A percentile compares a stretch with the other conserved stretches of the same genome.
Evolutionary conservation across 2,888 invertebrate genomes (phyloP).

Genomic region (Sesia apiformis): DNA sequence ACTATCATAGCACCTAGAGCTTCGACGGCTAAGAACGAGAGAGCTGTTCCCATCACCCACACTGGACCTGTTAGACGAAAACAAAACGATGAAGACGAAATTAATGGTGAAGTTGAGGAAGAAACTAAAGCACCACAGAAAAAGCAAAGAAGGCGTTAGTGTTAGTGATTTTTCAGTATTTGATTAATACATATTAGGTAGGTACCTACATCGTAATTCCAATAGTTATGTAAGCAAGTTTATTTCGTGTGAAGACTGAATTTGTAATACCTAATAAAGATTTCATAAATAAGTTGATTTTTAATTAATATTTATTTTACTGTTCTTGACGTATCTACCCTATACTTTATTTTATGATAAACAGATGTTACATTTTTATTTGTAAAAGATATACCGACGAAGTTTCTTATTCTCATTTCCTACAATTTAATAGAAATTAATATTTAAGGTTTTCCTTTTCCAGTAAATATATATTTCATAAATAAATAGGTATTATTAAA

Average conservation of each 20-base stretch:
- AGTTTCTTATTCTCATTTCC: too few relatives aligned
- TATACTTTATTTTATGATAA: too few relatives aligned
- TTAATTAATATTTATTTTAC: too few relatives aligned
- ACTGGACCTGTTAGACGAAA: conserved; percentile 75
- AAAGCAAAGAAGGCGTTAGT: conserved; percentile 37
- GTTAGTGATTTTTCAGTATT: not conserved
- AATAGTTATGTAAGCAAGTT: conserved; percentile 1
- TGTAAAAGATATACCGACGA: too few relatives aligned
- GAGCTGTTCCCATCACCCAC: conserved; percentile 75
- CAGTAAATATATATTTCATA: too few relatives aligned
- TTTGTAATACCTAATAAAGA: too few relatives aligned
- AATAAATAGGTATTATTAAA: too few relatives aligned
- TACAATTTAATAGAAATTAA: too few relatives aligned
- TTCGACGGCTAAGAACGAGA: conserved; percentile 36
- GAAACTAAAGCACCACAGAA: conserved; percentile 45
- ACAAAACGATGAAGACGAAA: conserved; percentile 31
- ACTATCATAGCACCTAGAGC: conserved; percentile 77
- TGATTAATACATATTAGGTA: not conserved
- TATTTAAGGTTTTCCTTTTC: too few relatives aligned
- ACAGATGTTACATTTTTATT: too few relatives aligned
- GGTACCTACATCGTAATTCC: not conserved
- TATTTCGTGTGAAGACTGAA: not conserved
- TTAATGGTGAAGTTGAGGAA: conserved; percentile 18
- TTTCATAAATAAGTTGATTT: too few relatives aligned
- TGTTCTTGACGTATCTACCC: too few relatives aligned